Evolutionary conservation across 2,113 vertebrate species (phyloP), one percentile per base, ranked within the genome.

Genomic region (Epinephelus moara): DNA sequence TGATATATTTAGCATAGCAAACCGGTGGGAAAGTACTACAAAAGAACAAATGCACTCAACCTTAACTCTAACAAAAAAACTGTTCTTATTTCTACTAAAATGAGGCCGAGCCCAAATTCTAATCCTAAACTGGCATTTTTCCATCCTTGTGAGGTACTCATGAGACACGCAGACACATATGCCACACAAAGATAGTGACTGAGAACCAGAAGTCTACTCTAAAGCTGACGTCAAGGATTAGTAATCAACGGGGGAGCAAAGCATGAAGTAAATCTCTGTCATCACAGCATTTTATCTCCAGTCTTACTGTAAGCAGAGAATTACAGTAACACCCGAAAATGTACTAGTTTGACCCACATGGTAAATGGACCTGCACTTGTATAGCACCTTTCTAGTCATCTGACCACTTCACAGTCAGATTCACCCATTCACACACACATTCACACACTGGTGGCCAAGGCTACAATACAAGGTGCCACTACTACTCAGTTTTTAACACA

Each of bases 181-280:
- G 56, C 23, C 63, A 33, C 73, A 53, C 25, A 33, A 18, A 42
- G 60, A n/a, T 6, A 3, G 18, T 23, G 42, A 50, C 52, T 3
- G 50, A 67, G 53, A 40, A 30, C 67, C 47, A 19, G 37, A 18
- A 37, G 18, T 6, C 2, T 47, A 45, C 23, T 40, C 27, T 63
- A 57, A 80, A 45, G 63, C 69, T 67, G 68, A 78, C 66, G 72
- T 70, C 70, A 30, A 75, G 76, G 72, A 83, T 83, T 83, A 86
- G 69, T 45, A 72, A 63, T 30, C 69, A 42, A 55, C 56, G 56
- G 33, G 61, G 81, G 59, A 33, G 40, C 64, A 18, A 50, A 59
- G 77, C 80, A 50, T 70, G 52, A 83, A 74, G 50, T 40, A 86
- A 83, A 83, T 85, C 63, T 70, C n/a, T 60, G 60, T 69, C 81